Base-by-base conservation (phyloP, 2,113 vertebrate species). In the Capricornis sumatraensis region DNA sequence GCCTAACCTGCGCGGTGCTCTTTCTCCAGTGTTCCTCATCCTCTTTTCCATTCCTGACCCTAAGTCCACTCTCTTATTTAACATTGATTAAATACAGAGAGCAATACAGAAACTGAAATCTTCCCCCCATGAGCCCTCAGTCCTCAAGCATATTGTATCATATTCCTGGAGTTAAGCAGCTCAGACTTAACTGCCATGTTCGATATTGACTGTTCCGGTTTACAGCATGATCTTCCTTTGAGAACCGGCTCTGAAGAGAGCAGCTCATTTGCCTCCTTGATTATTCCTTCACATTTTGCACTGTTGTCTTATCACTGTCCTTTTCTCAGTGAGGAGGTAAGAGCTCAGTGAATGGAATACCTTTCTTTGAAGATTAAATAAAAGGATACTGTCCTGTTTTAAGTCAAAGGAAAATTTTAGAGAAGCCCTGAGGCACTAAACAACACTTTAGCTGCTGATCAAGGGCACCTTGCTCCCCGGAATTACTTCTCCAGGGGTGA, bases 21-120 rank as follows among this genome's bases (percentile, higher is more conserved):
- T 87, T 23, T 74, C 47, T 58, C 6, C 3, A 30, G 11, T 89
- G 19, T 82, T 27, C 6, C 6, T 33, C 71, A 45, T 27, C n/a
- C 15, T 14, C 14, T 23, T 45, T 76, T 27, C 12, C 57, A 47
- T 81, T 89, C 17, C 27, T 64, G 87, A 81, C 16, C 21, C 40
- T 40, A 58, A 33, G 84, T 92, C 50, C 57, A 55, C 28, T 89
- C 95, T 71, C 47, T 52, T 95, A 40, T 87, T 93, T 90, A 36
- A 27, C 43, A 25, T 95, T 87, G 92, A 79, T 96, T 94, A 97
- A 97, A 90, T 84, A 47, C 12, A 79, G 87, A 87, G 15, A 94
- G 7, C 33, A 94, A 23, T n/a, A n/a, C 9, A 90, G 71, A 88
- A 94, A 82, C 87, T 43, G n/a, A 82, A 97, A 92, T 4, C 28